Base-by-base conservation (phyloP, 2,888 invertebrate genomes). In the Eilema caniola region DNA sequence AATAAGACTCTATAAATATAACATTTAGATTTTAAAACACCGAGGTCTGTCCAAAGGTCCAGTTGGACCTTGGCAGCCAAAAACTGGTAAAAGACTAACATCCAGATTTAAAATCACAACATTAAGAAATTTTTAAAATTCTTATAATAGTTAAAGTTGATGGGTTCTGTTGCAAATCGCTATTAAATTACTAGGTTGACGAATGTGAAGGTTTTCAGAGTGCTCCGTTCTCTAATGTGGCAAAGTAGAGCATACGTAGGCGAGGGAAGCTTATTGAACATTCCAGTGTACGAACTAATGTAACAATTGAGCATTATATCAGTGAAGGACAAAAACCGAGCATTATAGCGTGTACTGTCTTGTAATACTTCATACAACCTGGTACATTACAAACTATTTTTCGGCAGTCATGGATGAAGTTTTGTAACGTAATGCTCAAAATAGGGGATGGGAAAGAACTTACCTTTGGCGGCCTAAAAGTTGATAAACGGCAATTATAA, bases 71-170 rank as follows among this genome's bases (percentile, higher is more conserved):
- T 41, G 24, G 10, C 62, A 47, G n/a, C 16, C 10, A 25, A 20
- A 41, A 25, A 24, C n/a, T n/a, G 11, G 8, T 24, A 24, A 20
- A 41, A 47, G 0, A 41, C 37, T 41, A n/a, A 62, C 37, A 53
- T 24, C 25, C 10, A 47, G 53, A 53, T 53, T 53, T n/a, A 53
- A 53, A 47, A 53, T 47, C 7, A 67, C 28, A n/a, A 68, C 31
- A 60, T 24, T 69, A 65, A 41, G 31, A 61, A 28, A 31, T 53
- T 25, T 20, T 61, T 41, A 65, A 69, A 65, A 69, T 65, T 69
- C 56, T 14, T 33, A 0, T 61, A 61, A 25, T 24, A 37, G 14
- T 47, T 28, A 62, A 70, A 37, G 23, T 57, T 28, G 7, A 62
- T 28, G 3, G 3, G 4, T 64, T 47, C 16, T 64, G 28, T 69